A percentile compares a stretch with the other conserved stretches of the same genome.
These are phyloP conservation scores for Piliocolobus tephrosceles DNA, from an alignment of 2,113 vertebrate genomes.

Conservation along the genomic window DNA sequence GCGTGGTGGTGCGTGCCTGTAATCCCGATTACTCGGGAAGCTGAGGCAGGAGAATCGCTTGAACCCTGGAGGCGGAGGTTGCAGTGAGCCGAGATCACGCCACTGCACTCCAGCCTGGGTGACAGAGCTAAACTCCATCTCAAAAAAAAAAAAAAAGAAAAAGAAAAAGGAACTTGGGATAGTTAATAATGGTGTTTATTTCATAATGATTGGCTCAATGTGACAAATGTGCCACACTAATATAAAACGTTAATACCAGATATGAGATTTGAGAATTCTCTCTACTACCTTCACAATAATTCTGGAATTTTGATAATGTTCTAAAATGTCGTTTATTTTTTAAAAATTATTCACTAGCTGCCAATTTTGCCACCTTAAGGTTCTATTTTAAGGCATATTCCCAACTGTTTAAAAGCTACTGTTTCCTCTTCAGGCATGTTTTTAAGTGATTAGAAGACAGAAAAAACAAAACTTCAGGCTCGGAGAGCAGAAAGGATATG, in stretches of 20 bases:
- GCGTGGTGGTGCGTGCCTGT: no score
- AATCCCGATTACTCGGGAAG: no score
- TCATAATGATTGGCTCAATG: background rate
- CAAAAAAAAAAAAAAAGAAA: no score
- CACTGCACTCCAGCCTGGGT: no score
- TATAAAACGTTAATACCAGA: background rate
- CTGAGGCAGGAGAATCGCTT: no score
- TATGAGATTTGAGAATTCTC: background rate
- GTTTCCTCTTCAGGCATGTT: background rate
- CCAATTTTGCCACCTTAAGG: slow-evolving; percentile 22
- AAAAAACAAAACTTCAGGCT: background rate
- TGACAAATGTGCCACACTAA: background rate
- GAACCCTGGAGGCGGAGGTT: no score
- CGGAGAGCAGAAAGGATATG: background rate
- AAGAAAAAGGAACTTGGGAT: background rate
- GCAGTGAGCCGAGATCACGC: no score
- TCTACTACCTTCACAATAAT: background rate
- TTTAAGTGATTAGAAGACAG: background rate
- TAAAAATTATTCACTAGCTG: background rate
- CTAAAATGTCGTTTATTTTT: slow-evolving; percentile 11
- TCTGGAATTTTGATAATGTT: slow-evolving; percentile 4
- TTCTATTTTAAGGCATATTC: slow-evolving; percentile 21
- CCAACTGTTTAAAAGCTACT: background rate
- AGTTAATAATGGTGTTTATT: background rate
- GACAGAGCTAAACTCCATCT: no score